phyloP scores from a whole-genome alignment of 2,113 vertebrate species.

The Salvelinus fontinalis region DNA sequence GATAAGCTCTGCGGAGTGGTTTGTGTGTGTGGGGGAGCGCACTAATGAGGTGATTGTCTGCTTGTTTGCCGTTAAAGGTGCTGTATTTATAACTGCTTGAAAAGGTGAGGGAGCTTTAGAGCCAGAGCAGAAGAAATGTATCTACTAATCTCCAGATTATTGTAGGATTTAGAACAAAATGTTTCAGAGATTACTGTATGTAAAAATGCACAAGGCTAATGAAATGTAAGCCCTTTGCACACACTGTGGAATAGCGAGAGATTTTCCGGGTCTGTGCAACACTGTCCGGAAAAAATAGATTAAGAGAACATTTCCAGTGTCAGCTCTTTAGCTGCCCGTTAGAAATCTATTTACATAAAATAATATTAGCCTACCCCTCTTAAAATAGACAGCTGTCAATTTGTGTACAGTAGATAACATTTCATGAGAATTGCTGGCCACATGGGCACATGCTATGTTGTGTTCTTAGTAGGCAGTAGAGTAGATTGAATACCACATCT shows the following conservation, averaged over 20 bases:
- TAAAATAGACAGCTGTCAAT: slow-evolving; percentile 64
- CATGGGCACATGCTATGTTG: slow-evolving; percentile 26
- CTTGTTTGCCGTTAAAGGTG: slow-evolving; percentile 63
- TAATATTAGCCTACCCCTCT: slow-evolving; percentile 52
- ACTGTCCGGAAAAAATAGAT: slow-evolving; percentile 68
- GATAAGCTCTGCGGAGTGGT: slow-evolving; percentile 68
- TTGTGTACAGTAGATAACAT: slow-evolving; percentile 65
- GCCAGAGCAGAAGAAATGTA: slow-evolving; percentile 61
- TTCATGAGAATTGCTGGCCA: slow-evolving; percentile 63
- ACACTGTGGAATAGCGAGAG: slow-evolving; percentile 25
- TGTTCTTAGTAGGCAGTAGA: not conserved
- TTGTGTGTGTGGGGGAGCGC: slow-evolving; percentile 29
- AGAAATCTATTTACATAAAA: slow-evolving; percentile 65
- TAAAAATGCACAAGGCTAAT: slow-evolving; percentile 62
- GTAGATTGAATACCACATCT: not conserved
- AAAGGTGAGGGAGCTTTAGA: slow-evolving; percentile 70
- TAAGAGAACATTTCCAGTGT: slow-evolving; percentile 64
- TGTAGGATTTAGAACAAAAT: slow-evolving; percentile 64
- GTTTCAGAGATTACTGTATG: slow-evolving; percentile 57
- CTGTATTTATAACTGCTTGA: slow-evolving; percentile 56
- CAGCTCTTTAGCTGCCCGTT: slow-evolving; percentile 70
- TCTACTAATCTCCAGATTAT: slow-evolving; percentile 73
- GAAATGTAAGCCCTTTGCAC: slow-evolving; percentile 61
- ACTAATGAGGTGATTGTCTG: slow-evolving; percentile 70
- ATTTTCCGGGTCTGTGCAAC: slow-evolving; percentile 55